Base-by-base conservation (phyloP, 2,888 invertebrate species). In the Pterobdella sp. region DNA sequence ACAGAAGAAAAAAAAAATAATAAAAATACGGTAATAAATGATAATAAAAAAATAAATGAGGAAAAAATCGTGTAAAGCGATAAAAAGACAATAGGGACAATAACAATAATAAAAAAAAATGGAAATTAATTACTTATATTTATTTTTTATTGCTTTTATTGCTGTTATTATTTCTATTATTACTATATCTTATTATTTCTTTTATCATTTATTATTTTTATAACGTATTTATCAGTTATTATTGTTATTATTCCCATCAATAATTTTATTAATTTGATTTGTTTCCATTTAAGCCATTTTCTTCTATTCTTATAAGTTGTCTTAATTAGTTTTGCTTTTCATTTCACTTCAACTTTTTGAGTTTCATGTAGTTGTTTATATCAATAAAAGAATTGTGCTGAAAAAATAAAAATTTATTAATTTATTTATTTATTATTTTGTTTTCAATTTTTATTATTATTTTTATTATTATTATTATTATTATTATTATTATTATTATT, bases 371-470 rank as follows among this genome's bases (percentile, higher is more conserved):
- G n/a, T n/a, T n/a, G n/a, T 63, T 26, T 63, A 63, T 63, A n/a
- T n/a, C n/a, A n/a, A n/a, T n/a, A n/a, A n/a, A n/a, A n/a, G n/a
- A n/a, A n/a, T n/a, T n/a, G n/a, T n/a, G n/a, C n/a, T n/a, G n/a
- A n/a, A n/a, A n/a, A n/a, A n/a, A n/a, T n/a, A n/a, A n/a, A n/a
- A n/a, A n/a, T 26, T 63, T 7, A 26, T 26, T 63, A 14, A 63
- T 63, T 26, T 26, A 63, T 4, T 10, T 63, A 63, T 14, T 14
- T 63, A 14, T 63, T 14, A 26, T 14, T 29, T 7, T 63, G n/a
- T 63, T 14, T 63, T 63, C n/a, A 14, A 26, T 63, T n/a, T 14
- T 63, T 63, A 63, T 63, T 26, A 26, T 63, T 63, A 63, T 63
- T 29, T 14, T 63, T 29, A 63, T 29, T 63, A 29, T 63, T 26